Percentiles rank a stretch among this genome's conserved stretches.
These are phyloP conservation scores for Oreochromis spilurus DNA, from an alignment of 2,113 vertebrate species.

Conservation along the genomic window DNA sequence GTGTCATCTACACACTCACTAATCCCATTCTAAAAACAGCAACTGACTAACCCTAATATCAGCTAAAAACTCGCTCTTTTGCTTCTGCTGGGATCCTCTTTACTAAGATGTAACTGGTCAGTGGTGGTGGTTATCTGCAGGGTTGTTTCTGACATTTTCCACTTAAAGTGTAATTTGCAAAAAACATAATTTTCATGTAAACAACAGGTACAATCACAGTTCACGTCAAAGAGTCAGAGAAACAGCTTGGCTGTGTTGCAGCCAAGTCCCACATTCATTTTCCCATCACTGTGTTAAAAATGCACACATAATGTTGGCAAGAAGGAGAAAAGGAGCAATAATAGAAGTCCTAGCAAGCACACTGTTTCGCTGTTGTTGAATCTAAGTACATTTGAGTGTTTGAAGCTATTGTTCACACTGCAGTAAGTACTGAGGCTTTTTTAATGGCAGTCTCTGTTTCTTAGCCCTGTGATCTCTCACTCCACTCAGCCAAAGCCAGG, in stretches of 20 bases:
- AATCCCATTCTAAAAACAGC: neutral
- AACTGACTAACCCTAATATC: neutral
- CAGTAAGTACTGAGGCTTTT: constrained; percentile 28
- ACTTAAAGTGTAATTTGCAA: neutral
- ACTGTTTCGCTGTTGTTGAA: constrained; percentile 14
- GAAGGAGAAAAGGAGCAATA: neutral
- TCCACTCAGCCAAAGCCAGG: constrained; percentile 38
- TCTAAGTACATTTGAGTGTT: constrained; percentile 15
- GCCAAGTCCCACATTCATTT: neutral
- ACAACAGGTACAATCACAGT: neutral
- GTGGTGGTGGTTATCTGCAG: neutral
- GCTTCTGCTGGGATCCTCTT: neutral
- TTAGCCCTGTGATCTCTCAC: constrained; percentile 38
- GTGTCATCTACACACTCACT: neutral
- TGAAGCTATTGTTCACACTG: constrained; percentile 26
- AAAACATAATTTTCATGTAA: neutral
- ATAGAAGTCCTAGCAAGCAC: neutral
- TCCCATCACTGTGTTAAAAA: neutral
- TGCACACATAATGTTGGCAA: neutral
- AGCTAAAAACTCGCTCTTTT: neutral
- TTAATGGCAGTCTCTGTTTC: constrained; percentile 41
- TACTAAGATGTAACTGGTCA: neutral
- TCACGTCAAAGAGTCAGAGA: neutral
- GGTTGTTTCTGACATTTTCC: neutral
- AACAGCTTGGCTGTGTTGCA: neutral